A percentile compares a stretch with the other conserved stretches of the same genome.
Evolutionary conservation across 2,797 vertebrate genomes (phyloP).

Genomic region (Gymnocypris eckloni): DNA sequence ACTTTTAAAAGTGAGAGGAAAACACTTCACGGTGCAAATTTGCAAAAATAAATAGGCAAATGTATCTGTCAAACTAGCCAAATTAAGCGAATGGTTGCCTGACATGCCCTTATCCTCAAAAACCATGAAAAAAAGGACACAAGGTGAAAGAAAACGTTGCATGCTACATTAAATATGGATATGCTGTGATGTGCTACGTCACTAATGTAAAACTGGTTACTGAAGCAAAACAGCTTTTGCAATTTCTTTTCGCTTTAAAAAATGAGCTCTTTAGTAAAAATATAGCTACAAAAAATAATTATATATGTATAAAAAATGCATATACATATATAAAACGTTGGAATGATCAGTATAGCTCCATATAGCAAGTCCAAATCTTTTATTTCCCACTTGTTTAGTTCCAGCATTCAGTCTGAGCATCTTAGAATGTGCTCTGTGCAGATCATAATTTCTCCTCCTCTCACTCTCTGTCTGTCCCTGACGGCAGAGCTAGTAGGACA

Average conservation of each 20-base stretch:
- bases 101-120: not conserved
- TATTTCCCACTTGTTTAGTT: not conserved
- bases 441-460: constrained; percentile 19
- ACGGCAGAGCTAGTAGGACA: not conserved
- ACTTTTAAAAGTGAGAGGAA: not conserved
- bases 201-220: not conserved
- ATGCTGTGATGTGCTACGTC: not conserved
- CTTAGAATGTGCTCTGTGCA: not conserved
- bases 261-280: not conserved
- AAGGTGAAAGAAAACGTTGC: not conserved
- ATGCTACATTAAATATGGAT: constrained; percentile 16
- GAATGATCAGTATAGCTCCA: not conserved
- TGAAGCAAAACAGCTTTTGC: not conserved
- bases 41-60: not conserved
- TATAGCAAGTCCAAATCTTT: not conserved
- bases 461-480: constrained; percentile 8
- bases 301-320: not conserved
- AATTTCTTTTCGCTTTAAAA: not conserved
- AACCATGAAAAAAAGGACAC: not conserved
- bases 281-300: not conserved
- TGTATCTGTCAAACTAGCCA: not conserved
- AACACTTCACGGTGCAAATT: not conserved
- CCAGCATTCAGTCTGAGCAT: not conserved
- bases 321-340: not conserved
- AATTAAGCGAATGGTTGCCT: not conserved